These are phyloP conservation scores for Crenuchus spilurus DNA, from an alignment of 2,797 vertebrate genomes.

Conservation along the genomic window DNA sequence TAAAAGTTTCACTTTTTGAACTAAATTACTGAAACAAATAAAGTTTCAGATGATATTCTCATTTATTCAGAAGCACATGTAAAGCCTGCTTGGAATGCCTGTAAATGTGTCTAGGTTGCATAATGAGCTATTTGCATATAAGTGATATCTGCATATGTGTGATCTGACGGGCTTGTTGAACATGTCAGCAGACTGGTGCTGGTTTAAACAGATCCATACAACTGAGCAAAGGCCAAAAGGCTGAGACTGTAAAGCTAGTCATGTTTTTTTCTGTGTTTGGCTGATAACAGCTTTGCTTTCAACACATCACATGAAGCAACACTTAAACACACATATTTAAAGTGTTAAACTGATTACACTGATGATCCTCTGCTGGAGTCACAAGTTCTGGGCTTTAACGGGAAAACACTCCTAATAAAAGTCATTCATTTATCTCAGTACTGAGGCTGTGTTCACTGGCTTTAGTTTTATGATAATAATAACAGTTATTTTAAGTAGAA, in stretches of 20 bases:
- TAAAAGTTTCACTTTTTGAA: too few species aligned
- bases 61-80: too few species aligned
- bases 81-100: too few species aligned
- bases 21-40: too few species aligned
- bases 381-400: neutral
- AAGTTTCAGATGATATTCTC: too few species aligned
- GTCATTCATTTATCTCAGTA: neutral
- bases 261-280: neutral
- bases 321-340: neutral
- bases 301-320: neutral
- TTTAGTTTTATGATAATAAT: too few species aligned
- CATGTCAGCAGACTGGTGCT: neutral
- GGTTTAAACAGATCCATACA: neutral
- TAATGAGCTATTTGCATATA: too few species aligned
- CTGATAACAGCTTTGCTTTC: conserved; percentile 2
- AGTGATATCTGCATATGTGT: neutral
- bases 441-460: neutral
- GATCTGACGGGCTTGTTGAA: neutral
- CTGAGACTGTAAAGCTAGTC: neutral
- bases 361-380: neutral
- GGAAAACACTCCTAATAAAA: neutral
- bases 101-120: too few species aligned
- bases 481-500: too few species aligned
- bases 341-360: neutral
- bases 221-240: conserved; percentile 1